Percentiles rank a stretch among this genome's conserved stretches.
Evolutionary conservation across 2,113 vertebrate genomes (phyloP).

Genomic region (Melanotaenia duboulayi): DNA sequence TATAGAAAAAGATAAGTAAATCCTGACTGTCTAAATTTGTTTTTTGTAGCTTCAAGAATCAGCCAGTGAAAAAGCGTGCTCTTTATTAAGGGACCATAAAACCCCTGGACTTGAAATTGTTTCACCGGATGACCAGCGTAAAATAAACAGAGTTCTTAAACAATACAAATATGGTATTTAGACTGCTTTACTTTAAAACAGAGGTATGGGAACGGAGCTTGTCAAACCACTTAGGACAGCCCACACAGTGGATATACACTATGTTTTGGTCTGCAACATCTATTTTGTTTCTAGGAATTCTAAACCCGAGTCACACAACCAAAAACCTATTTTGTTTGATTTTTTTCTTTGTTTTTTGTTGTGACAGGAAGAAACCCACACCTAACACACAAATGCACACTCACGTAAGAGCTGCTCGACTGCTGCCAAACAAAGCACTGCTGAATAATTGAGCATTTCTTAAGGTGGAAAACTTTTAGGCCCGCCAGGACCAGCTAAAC

Average conservation of each 20-base stretch:
- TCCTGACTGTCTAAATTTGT: no score
- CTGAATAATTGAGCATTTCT: conserved; percentile 57
- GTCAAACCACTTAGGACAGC: neutral
- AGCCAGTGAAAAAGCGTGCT: no score
- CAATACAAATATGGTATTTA: neutral
- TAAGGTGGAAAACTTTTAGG: conserved; percentile 45
- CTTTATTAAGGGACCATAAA: no score
- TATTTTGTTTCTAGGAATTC: neutral
- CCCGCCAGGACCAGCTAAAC: conserved; percentile 12
- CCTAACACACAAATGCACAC: neutral
- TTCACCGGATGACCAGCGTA: no score
- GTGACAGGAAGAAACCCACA: conserved; percentile 19
- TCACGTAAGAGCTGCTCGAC: conserved; percentile 30
- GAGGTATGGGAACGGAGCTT: neutral
- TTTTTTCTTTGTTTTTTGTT: no score
- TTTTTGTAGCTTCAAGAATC: no score
- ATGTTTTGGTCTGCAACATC: neutral
- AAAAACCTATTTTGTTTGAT: neutral
- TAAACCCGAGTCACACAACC: neutral
- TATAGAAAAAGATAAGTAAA: no score
- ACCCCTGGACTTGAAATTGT: no score
- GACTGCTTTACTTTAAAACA: neutral
- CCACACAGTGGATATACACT: neutral
- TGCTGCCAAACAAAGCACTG: conserved; percentile 37
- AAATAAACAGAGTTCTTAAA: no score